Percentiles rank a stretch among this genome's conserved stretches.
Evolutionary conservation across 2,113 vertebrate genomes (phyloP).

Genomic region (Myotis lucifugus): DNA sequence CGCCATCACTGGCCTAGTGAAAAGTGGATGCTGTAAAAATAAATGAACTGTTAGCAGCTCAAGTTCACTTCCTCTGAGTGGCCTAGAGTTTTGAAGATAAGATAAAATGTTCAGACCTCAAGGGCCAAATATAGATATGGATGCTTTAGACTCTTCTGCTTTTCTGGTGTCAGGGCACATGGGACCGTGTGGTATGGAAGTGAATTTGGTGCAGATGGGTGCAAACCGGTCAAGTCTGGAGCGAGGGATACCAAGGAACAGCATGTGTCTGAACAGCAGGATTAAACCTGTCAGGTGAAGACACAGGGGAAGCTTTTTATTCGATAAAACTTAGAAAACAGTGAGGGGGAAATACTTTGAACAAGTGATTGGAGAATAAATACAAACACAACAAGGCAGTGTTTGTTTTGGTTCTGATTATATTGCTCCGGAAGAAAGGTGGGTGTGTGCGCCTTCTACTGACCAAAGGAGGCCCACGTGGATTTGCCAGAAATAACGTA

Average conservation of each 20-base stretch:
- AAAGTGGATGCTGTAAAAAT: background rate
- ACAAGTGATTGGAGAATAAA: conserved; percentile 76
- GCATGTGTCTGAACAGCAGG: background rate
- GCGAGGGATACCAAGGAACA: background rate
- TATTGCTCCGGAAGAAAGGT: conserved; percentile 65
- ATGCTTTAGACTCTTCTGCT: background rate
- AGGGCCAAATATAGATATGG: background rate
- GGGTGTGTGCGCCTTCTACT: conserved; percentile 58
- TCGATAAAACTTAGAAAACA: background rate
- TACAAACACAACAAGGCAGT: conserved; percentile 71
- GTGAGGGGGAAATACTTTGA: conserved; percentile 68
- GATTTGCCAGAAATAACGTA: conserved; percentile 81
- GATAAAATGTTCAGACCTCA: background rate
- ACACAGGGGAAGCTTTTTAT: background rate
- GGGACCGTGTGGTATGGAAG: background rate
- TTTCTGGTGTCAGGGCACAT: conserved; percentile 15
- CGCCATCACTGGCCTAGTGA: background rate
- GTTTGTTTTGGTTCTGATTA: conserved; percentile 76
- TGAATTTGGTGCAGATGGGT: background rate
- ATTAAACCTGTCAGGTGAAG: background rate
- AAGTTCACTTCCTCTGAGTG: background rate
- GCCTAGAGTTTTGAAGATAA: conserved; percentile 31
- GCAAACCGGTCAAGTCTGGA: background rate
- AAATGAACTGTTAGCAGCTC: background rate
- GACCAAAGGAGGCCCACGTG: conserved; percentile 68